Percentiles rank a stretch among this genome's conserved stretches.
These are phyloP conservation scores for Eumacrocentrus americanus DNA, from an alignment of 2,888 invertebrate species.

Conservation along the genomic window DNA sequence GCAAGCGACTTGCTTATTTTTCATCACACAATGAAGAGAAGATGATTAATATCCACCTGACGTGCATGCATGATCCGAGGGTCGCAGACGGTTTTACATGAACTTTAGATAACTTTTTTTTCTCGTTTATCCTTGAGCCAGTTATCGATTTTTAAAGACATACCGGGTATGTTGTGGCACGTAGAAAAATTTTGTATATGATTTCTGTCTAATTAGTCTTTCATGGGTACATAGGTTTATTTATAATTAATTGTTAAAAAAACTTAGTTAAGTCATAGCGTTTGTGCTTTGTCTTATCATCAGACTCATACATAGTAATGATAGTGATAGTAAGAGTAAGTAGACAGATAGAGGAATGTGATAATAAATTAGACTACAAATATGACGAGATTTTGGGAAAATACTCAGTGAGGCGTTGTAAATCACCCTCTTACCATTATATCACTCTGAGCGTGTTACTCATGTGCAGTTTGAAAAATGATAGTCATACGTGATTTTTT, in stretches of 20 bases:
- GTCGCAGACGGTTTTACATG: background rate
- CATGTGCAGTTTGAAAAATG: too few relatives aligned
- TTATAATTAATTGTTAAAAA: background rate
- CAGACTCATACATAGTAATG: too few relatives aligned
- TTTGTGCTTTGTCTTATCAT: too few relatives aligned
- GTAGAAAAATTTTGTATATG: background rate
- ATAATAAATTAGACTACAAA: too few relatives aligned
- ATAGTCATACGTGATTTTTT: too few relatives aligned
- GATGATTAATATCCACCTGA: conserved; percentile 39
- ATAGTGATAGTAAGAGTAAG: too few relatives aligned
- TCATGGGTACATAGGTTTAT: background rate
- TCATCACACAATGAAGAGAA: conserved; percentile 9
- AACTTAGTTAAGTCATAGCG: too few relatives aligned
- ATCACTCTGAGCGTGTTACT: too few relatives aligned
- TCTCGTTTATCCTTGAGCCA: background rate
- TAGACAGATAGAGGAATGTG: too few relatives aligned
- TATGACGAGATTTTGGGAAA: too few relatives aligned
- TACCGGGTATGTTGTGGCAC: background rate
- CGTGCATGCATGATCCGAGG: conserved; percentile 23
- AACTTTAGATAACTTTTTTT: background rate
- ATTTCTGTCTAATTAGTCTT: background rate
- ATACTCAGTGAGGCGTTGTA: too few relatives aligned
- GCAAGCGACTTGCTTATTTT: conserved; percentile 9
- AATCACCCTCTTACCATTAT: too few relatives aligned
- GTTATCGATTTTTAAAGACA: background rate